Percentiles rank a stretch among this genome's conserved stretches.
Evolutionary conservation across 2,797 vertebrate genomes (phyloP).

Genomic region (Chloroceryle inda): DNA sequence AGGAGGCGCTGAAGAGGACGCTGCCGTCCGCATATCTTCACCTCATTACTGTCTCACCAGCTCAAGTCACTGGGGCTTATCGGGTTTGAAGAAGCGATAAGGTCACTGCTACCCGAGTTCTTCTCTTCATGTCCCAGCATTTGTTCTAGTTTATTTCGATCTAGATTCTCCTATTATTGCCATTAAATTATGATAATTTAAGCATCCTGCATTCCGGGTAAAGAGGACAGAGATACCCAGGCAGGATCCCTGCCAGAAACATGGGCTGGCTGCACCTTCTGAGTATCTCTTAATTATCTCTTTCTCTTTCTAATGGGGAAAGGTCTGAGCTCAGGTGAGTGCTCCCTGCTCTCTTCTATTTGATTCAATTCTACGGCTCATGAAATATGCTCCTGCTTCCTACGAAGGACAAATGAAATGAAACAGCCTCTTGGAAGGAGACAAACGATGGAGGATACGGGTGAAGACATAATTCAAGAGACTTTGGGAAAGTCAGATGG

Average conservation of each 20-base stretch:
- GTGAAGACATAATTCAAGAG: conserved; percentile 22
- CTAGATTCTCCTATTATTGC: background rate
- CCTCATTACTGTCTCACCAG: conserved; percentile 30
- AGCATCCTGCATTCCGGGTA: conserved; percentile 15
- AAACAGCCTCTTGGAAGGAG: conserved; percentile 59
- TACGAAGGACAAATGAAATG: conserved; percentile 53
- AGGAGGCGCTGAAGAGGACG: background rate
- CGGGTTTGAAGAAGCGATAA: background rate
- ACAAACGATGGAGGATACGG: background rate
- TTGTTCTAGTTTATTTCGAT: conserved; percentile 23
- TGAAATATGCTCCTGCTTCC: conserved; percentile 34
- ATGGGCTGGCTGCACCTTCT: background rate
- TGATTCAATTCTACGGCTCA: conserved; percentile 58
- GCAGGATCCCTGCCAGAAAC: conserved; percentile 53
- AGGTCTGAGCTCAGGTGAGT: conserved; percentile 70
- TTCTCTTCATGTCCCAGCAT: background rate
- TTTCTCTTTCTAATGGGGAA: conserved; percentile 62
- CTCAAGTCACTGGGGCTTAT: background rate
- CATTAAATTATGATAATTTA: conserved; percentile 61
- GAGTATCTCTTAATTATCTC: conserved; percentile 75
- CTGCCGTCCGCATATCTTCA: conserved; percentile 15
- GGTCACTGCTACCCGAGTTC: background rate
- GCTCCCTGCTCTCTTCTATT: conserved; percentile 40
- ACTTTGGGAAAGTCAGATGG: background rate
- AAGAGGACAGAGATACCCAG: conserved; percentile 24